Percentiles rank a stretch among this genome's conserved stretches.
Evolutionary conservation across 2,888 invertebrate species (phyloP).

Genomic region (Seira sanloemensis): DNA sequence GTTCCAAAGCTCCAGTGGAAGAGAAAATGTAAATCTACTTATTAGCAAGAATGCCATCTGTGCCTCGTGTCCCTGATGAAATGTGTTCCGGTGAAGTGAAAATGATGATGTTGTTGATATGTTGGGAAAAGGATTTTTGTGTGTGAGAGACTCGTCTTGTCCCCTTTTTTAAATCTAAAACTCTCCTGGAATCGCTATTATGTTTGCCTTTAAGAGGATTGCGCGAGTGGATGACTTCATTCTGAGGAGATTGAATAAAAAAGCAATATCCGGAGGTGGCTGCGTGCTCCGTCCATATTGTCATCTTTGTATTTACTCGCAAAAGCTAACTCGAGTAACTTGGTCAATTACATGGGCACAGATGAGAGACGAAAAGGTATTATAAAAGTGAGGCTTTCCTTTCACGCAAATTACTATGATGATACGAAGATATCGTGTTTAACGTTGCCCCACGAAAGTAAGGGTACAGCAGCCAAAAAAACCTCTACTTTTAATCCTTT

Average conservation of each 20-base stretch:
- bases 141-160: too few relatives aligned
- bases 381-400: too few relatives aligned
- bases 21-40: background rate
- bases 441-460: background rate
- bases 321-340: background rate
- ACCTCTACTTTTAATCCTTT: too few relatives aligned
- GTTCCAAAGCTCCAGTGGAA: too few relatives aligned
- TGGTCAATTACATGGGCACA: background rate
- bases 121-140: too few relatives aligned
- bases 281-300: background rate
- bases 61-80: too few relatives aligned
- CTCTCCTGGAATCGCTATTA: background rate
- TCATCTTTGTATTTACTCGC: background rate
- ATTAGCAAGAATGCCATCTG: too few relatives aligned
- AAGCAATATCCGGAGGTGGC: background rate
- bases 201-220: background rate
- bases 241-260: background rate
- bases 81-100: too few relatives aligned
- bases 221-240: background rate
- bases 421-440: background rate
- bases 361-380: too few relatives aligned
- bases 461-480: too few relatives aligned
- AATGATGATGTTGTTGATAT: too few relatives aligned
- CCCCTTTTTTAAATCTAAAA: too few relatives aligned
- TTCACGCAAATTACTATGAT: background rate